A percentile compares a stretch with the other conserved stretches of the same genome.
phyloP scores from a whole-genome alignment of 2,888 invertebrate species.

The Dermolepida albohirtum region DNA sequence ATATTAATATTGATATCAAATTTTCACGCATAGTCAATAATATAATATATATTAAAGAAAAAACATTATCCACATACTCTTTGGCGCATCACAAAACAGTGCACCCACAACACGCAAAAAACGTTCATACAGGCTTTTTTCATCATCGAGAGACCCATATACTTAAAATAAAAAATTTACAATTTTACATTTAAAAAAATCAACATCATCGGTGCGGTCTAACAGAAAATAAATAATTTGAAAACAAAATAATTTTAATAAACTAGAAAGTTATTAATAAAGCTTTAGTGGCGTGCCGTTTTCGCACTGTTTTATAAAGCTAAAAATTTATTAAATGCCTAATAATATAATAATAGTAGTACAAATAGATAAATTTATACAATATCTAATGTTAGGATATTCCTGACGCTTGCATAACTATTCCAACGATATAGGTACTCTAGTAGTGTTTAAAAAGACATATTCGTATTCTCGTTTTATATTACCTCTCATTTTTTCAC shows the following conservation, averaged over 20 bases:
- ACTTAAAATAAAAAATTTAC: conserved; percentile 23
- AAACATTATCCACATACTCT: conserved; percentile 62
- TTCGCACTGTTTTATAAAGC: conserved; percentile 45
- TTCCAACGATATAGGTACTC: conserved; percentile 65
- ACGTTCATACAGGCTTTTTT: conserved; percentile 11
- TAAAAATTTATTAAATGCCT: conserved; percentile 53
- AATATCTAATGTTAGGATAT: conserved; percentile 58
- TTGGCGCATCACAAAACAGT: conserved; percentile 45
- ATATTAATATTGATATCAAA: conserved; percentile 63
- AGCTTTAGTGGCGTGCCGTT: conserved; percentile 36
- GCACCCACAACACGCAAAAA: conserved; percentile 41
- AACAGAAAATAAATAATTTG: conserved; percentile 32
- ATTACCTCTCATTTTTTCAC: conserved; percentile 26
- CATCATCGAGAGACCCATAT: conserved; percentile 9
- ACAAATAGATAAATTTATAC: conserved; percentile 63
- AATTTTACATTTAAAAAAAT: conserved; percentile 25
- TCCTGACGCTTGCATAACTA: conserved; percentile 49
- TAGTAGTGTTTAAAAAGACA: conserved; percentile 59
- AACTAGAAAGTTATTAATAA: conserved; percentile 22
- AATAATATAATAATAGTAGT: conserved; percentile 63
- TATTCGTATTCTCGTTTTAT: conserved; percentile 34
- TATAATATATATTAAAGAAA: conserved; percentile 39
- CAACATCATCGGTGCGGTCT: conserved; percentile 7
- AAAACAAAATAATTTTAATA: conserved; percentile 31
- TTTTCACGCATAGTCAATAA: conserved; percentile 61